A percentile compares a stretch with the other conserved stretches of the same genome.
phyloP scores from a whole-genome alignment of 2,113 vertebrate genomes.

The Leptobrachium leishanense region DNA sequence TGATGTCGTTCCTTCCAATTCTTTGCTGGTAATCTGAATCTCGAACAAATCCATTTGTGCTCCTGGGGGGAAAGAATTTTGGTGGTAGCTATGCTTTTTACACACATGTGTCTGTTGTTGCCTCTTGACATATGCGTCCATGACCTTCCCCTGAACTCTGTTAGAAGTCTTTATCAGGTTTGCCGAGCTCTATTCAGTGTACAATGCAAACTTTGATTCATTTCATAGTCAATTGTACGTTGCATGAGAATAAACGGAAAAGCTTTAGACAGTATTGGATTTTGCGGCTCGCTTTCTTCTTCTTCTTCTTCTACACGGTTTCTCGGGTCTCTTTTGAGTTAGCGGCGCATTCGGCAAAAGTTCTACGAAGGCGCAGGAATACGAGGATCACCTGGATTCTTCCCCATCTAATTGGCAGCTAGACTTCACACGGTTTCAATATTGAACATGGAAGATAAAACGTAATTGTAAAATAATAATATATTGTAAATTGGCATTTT shows the following conservation, averaged over 20 bases:
- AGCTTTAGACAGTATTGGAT: not conserved
- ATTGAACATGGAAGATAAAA: not conserved
- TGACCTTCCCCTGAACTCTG: conserved; percentile 59
- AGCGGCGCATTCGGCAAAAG: not conserved
- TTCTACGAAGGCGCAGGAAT: not conserved
- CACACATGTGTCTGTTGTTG: conserved; percentile 44
- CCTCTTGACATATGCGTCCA: conserved; percentile 26
- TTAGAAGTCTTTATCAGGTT: not conserved
- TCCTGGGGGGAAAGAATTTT: conserved; percentile 40
- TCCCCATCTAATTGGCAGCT: not conserved
- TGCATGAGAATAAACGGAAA: conserved; percentile 12
- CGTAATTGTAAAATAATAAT: too few relatives aligned
- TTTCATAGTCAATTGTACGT: conserved; percentile 1
- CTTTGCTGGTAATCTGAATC: conserved; percentile 42
- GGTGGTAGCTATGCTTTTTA: conserved; percentile 38
- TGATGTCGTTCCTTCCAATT: conserved; percentile 44
- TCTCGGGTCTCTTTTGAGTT: not conserved
- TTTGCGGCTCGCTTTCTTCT: not conserved
- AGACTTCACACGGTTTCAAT: not conserved
- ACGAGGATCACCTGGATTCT: not conserved
- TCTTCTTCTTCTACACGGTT: not conserved
- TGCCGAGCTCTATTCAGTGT: not conserved
- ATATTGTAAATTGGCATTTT: too few relatives aligned
- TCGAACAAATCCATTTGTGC: conserved; percentile 31
- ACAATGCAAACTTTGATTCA: conserved; percentile 1